These are phyloP conservation scores for Stylophora pistillata DNA, from an alignment of 64 coral and sea anemone genomes.

Conservation along the genomic window DNA sequence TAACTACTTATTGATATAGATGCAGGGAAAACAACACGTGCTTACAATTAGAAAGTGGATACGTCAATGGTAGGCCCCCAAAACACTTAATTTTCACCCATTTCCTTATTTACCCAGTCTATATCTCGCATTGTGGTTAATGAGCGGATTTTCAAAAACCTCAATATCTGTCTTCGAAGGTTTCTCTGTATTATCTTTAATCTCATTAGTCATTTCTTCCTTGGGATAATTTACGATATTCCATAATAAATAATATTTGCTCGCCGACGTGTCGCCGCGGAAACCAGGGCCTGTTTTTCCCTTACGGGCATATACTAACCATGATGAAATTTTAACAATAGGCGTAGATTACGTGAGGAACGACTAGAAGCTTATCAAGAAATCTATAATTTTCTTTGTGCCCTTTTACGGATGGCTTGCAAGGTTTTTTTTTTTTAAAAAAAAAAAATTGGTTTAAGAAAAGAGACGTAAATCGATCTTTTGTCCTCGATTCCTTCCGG, in stretches of 20 bases:
- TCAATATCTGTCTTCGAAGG: not conserved
- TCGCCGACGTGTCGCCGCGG: not conserved
- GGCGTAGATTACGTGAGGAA: not conserved
- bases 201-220: constrained; percentile 7
- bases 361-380: not conserved
- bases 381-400: not conserved
- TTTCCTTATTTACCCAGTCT: not conserved
- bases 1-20: not conserved
- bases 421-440: not conserved
- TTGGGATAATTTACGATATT: not conserved
- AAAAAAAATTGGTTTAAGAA: not conserved
- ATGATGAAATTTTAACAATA: not conserved
- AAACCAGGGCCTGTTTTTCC: not conserved
- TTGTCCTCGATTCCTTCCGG: constrained; percentile 1
- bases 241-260: not conserved
- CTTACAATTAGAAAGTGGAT: not conserved
- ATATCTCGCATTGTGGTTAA: not conserved
- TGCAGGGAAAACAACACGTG: not conserved
- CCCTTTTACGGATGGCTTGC: not conserved
- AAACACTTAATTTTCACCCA: not conserved
- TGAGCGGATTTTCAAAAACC: not conserved
- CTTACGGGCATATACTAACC: not conserved
- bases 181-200: not conserved
- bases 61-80: not conserved
- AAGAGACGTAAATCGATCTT: not conserved